These are phyloP conservation scores for Novumbra hubbsi DNA, from an alignment of 2,797 vertebrate genomes.

Conservation along the genomic window DNA sequence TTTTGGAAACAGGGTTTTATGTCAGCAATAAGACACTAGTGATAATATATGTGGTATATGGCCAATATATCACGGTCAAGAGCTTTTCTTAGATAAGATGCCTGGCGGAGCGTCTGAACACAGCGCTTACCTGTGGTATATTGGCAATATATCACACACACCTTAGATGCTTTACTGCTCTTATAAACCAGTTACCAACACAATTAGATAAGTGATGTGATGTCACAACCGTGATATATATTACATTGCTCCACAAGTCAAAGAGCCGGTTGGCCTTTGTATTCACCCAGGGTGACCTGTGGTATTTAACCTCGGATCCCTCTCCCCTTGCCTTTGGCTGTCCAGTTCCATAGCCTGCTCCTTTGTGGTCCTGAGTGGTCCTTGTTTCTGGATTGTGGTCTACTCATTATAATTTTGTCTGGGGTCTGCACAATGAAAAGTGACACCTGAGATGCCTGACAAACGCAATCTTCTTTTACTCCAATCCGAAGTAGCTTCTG, in stretches of 20 bases:
- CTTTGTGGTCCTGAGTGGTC: neutral
- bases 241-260: conserved; percentile 13
- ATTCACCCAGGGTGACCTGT: conserved; percentile 14
- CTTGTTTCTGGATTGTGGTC: neutral
- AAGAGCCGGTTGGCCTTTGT: neutral
- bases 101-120: too few relatives aligned
- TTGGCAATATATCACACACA: too few relatives aligned
- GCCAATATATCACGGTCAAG: too few relatives aligned
- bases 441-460: neutral
- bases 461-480: neutral
- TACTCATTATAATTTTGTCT: neutral
- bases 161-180: too few relatives aligned
- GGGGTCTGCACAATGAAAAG: neutral
- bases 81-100: too few relatives aligned
- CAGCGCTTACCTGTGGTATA: too few relatives aligned
- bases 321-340: neutral
- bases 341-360: neutral
- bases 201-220: too few relatives aligned
- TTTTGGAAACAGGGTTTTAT: too few relatives aligned
- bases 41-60: too few relatives aligned
- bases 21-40: too few relatives aligned
- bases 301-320: conserved; percentile 3
- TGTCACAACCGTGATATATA: too few relatives aligned
- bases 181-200: too few relatives aligned
- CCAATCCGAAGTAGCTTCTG: neutral